These are phyloP conservation scores for Sitobion miscanthi DNA, from an alignment of 1,140 invertebrate genomes.

Conservation along the genomic window DNA sequence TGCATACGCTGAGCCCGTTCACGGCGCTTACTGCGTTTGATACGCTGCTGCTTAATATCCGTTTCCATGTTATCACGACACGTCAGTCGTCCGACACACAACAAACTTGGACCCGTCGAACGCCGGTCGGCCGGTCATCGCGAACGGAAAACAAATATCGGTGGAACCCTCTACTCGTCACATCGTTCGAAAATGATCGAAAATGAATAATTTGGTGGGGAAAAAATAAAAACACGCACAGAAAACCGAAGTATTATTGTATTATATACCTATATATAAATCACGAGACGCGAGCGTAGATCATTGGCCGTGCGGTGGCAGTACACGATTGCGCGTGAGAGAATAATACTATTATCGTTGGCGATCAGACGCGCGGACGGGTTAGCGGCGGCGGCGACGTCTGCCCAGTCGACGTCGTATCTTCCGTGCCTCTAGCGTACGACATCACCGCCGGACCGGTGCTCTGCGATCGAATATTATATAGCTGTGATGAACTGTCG, in stretches of 20 bases:
- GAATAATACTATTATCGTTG: slow-evolving; percentile 1
- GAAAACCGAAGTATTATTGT: not conserved
- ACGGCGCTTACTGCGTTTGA: slow-evolving; percentile 81
- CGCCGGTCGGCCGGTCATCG: not conserved
- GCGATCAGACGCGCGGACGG: not conserved
- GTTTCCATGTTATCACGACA: slow-evolving; percentile 41
- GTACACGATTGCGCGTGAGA: not conserved
- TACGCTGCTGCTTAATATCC: slow-evolving; percentile 69
- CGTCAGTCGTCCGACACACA: slow-evolving; percentile 42
- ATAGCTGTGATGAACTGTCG: not conserved
- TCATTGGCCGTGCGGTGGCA: not conserved
- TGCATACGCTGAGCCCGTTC: slow-evolving; percentile 85
- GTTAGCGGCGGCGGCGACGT: not conserved
- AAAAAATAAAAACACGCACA: not conserved
- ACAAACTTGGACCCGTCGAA: slow-evolving; percentile 43
- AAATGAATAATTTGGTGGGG: not conserved
- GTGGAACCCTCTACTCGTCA: not conserved
- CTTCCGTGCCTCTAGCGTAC: not conserved
- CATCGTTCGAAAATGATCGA: not conserved
- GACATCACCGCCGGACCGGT: not conserved
- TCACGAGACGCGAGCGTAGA: not conserved
- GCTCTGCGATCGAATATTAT: not conserved
- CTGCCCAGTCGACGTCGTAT: not conserved
- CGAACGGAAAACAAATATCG: not conserved
- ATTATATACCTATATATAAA: not conserved